These are phyloP conservation scores for Psophia crepitans DNA, from an alignment of 2,113 vertebrate species.

Conservation along the genomic window DNA sequence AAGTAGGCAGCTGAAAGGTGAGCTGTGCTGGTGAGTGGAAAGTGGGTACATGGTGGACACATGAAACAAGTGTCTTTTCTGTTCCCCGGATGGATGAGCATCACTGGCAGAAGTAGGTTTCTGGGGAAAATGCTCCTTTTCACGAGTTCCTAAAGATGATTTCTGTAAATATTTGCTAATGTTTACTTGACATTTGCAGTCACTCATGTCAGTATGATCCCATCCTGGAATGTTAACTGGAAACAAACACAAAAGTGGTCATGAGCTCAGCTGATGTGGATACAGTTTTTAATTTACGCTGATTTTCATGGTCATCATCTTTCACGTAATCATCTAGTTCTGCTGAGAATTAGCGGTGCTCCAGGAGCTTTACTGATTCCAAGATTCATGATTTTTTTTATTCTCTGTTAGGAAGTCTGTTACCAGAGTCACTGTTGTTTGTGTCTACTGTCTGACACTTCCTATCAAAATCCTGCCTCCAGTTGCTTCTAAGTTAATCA, in stretches of 20 bases:
- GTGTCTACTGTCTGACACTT: not conserved
- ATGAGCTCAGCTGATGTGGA: not conserved
- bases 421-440: constrained; percentile 9
- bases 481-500: not conserved
- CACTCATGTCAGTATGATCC: not conserved
- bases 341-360: not conserved
- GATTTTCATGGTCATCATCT: constrained; percentile 27
- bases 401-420: not conserved
- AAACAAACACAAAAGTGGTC: constrained; percentile 5
- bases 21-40: not conserved
- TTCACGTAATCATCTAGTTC: not conserved
- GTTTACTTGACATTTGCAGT: constrained; percentile 5
- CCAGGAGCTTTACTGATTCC: not conserved
- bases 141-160: not conserved
- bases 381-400: not conserved
- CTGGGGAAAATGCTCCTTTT: not conserved
- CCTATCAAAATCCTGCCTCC: not conserved
- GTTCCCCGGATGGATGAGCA: not conserved
- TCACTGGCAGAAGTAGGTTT: not conserved
- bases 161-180: not conserved
- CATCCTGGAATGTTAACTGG: not conserved
- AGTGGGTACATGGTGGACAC: fast-evolving
- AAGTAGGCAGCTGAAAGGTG: not conserved
- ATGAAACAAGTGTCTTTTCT: not conserved
- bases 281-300: not conserved